Evolutionary conservation across 2,797 vertebrate species (phyloP), one percentile per base, ranked within the genome.

Genomic region (Sciaenops ocellatus): DNA sequence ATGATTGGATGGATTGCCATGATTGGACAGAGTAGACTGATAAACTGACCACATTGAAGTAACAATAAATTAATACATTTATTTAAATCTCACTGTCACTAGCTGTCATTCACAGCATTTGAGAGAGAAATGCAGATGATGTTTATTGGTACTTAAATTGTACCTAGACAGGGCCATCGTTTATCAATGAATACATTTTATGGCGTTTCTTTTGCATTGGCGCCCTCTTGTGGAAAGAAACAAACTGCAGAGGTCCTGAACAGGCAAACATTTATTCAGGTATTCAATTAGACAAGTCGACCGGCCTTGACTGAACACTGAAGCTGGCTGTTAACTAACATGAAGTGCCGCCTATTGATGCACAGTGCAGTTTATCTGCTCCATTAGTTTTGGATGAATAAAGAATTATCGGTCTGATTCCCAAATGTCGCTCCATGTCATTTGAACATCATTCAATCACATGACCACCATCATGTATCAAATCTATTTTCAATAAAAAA

Each of bases 401-500:
- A 52, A 12, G 54, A 75, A 46, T 5, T 18, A 12, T 24, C 13
- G 42, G 28, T 47, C 13, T 22, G 59, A 66, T 61, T 67, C 42
- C 16, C 3, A 16, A 77, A 67, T 20, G 28, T 54, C 24, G 22
- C n/a, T 52, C 12, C 1, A 24, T 60, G 57, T 73, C 68, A 30
- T 56, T 15, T 11, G 18, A 50, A 57, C 76, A 44, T 78, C 47
- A 69, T 65, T 61, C 57, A 71, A 42, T 16, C 46, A 61, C 59
- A 30, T 42, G 10, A 56, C 59, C 24, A 15, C 59, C n/a, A 55
- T 70, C 65, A 73, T 59, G 54, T 68, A 80, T 80, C 69, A 74
- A 74, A 76, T 34, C 75, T 79, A 85, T 84, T 84, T 85, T 78
- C 78, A 83, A 76, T 71, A 70, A 78, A 82, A 38, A 34, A 38